Percentiles rank a stretch among this genome's conserved stretches.
Conservation (phyloP, 2,888 invertebrate species). For the Alloplasta piceator region DNA sequence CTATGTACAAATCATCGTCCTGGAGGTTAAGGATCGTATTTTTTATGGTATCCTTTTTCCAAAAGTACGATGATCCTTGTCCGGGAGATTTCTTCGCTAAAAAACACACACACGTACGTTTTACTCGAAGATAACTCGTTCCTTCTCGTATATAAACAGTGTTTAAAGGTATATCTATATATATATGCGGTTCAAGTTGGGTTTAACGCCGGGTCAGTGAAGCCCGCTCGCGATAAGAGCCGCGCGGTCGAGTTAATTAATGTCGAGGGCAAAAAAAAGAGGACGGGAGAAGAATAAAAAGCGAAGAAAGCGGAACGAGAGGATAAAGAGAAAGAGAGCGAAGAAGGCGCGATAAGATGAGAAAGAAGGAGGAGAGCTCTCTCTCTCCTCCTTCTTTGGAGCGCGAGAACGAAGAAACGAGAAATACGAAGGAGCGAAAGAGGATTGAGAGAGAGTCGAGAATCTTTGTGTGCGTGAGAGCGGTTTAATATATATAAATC, state of each 20-base stretch:
- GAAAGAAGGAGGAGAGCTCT: constrained; percentile 11
- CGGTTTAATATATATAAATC: constrained; percentile 17
- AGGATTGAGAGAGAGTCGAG: constrained; percentile 5
- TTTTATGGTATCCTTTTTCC: background rate
- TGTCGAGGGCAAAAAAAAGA: constrained; percentile 73
- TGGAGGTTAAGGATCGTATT: background rate
- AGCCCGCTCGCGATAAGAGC: constrained; percentile 74
- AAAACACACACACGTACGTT: constrained; percentile 40
- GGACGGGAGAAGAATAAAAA: constrained; percentile 34
- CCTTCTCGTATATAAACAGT: constrained; percentile 16
- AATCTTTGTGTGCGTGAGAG: constrained; percentile 31
- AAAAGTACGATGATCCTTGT: constrained; percentile 38
- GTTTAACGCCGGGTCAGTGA: constrained; percentile 69
- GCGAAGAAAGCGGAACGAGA: constrained; percentile 23
- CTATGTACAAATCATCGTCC: no score
- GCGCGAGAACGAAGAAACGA: constrained; percentile 7
- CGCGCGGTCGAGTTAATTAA: constrained; percentile 79
- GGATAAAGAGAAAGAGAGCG: constrained; percentile 26
- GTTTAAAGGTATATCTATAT: no score
- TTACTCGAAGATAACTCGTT: constrained; percentile 11
- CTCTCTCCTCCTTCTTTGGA: no score
- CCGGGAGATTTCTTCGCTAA: no score
- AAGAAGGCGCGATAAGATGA: constrained; percentile 45
- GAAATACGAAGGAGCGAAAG: constrained; percentile 18
- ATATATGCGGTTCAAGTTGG: constrained; percentile 62